Percentiles rank a stretch among this genome's conserved stretches.
phyloP scores from a whole-genome alignment of 2,888 invertebrate genomes.

The Conomelus anceps region DNA sequence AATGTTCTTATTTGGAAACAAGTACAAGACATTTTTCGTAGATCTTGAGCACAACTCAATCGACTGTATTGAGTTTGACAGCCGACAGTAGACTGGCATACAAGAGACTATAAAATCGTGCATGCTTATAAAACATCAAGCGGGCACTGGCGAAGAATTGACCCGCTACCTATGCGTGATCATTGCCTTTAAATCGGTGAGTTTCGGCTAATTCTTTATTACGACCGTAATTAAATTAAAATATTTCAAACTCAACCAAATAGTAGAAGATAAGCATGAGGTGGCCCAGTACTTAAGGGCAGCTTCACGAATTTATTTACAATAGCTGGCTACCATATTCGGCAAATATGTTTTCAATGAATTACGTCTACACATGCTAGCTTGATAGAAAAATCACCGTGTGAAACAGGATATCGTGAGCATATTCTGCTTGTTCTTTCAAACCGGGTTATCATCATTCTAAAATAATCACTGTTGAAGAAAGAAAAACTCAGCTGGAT shows the following conservation, averaged over 20 bases:
- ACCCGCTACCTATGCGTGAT: neutral
- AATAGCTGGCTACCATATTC: neutral
- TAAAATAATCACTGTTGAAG: neutral
- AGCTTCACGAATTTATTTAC: neutral
- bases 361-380: neutral
- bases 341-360: neutral
- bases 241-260: neutral
- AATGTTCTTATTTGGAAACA: neutral
- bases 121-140: neutral
- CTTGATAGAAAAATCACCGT: neutral
- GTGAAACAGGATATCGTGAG: neutral
- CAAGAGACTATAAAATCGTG: neutral
- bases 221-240: neutral
- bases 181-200: neutral
- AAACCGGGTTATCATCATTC: neutral
- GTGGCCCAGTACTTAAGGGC: neutral
- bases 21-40: neutral
- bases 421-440: neutral
- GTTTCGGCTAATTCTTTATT: neutral
- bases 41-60: neutral
- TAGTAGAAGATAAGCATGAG: neutral
- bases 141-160: neutral
- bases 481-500: neutral
- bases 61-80: neutral
- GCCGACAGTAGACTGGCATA: neutral